phyloP scores from a whole-genome alignment of 2,113 vertebrate genomes.

The Podarcis raffonei region DNA sequence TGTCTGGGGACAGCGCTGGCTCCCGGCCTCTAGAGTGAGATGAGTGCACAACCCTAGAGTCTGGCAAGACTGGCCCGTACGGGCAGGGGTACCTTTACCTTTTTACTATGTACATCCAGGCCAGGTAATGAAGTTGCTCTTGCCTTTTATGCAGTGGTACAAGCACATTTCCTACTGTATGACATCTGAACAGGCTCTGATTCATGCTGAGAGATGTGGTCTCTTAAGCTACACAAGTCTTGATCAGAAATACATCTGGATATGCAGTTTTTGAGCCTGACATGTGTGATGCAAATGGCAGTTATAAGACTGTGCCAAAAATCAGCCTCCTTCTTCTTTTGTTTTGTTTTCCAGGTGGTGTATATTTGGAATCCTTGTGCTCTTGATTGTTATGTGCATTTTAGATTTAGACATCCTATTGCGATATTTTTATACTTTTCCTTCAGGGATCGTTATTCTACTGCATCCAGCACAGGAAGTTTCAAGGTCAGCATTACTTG shows the following conservation, averaged over 20 bases:
- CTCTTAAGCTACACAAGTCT: background rate
- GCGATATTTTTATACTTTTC: slow-evolving; percentile 75
- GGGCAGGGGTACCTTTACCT: no score
- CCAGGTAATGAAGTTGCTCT: background rate
- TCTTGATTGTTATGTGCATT: slow-evolving; percentile 66
- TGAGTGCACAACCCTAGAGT: no score
- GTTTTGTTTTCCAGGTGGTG: slow-evolving; percentile 34
- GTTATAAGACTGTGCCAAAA: slow-evolving; percentile 48
- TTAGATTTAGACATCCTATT: slow-evolving; percentile 69
- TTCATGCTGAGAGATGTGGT: background rate
- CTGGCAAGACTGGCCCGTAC: no score
- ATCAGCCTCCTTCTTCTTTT: background rate
- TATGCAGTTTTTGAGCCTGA: slow-evolving; percentile 49
- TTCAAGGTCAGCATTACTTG: slow-evolving; percentile 81
- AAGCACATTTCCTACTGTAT: background rate
- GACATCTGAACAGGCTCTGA: background rate
- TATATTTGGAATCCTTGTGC: slow-evolving; percentile 50
- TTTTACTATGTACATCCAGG: background rate
- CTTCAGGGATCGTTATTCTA: slow-evolving; percentile 77
- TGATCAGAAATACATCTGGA: slow-evolving; percentile 13
- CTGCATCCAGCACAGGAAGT: slow-evolving; percentile 72
- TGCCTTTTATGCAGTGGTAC: background rate
- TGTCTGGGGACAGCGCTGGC: no score
- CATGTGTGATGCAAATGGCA: slow-evolving; percentile 47
- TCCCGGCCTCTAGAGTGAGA: no score